phyloP scores from a whole-genome alignment of 2,113 vertebrate species.

The Hucho hucho region DNA sequence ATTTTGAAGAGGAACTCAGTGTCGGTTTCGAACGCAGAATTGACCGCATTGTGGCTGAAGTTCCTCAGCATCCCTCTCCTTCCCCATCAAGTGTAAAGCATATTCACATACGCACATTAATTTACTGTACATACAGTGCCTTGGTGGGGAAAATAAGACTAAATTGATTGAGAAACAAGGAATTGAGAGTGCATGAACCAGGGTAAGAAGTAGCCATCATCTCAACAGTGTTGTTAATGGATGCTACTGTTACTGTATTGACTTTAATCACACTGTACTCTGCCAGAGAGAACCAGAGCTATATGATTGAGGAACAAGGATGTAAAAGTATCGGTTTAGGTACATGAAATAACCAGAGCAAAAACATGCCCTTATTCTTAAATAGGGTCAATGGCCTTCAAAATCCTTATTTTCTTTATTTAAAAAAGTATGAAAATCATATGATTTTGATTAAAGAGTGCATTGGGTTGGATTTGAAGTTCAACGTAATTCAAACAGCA shows the following conservation, averaged over 20 bases:
- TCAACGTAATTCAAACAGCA: neutral
- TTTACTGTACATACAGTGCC: too few species aligned
- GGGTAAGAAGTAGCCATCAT: too few species aligned
- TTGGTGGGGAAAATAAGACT: neutral
- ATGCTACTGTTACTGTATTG: too few species aligned
- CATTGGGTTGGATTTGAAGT: conserved; percentile 18
- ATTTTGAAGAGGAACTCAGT: conserved; percentile 28
- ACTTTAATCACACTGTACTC: too few species aligned
- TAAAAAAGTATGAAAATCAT: neutral
- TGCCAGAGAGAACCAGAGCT: too few species aligned
- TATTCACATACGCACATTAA: neutral
- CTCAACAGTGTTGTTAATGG: too few species aligned
- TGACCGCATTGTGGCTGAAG: conserved; percentile 7
- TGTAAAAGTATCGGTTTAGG: too few species aligned
- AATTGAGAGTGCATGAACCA: too few species aligned
- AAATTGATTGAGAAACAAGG: too few species aligned
- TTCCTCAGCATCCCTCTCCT: neutral
- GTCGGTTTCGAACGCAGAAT: conserved; percentile 13
- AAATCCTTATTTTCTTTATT: neutral
- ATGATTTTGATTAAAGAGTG: neutral
- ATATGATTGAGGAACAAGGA: too few species aligned
- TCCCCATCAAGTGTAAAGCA: neutral
- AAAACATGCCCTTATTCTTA: neutral
- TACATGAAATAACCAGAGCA: neutral
- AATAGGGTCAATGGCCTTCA: neutral